Conservation (phyloP, 2,797 vertebrate genomes). For the Pantherophis vulpinus region DNA sequence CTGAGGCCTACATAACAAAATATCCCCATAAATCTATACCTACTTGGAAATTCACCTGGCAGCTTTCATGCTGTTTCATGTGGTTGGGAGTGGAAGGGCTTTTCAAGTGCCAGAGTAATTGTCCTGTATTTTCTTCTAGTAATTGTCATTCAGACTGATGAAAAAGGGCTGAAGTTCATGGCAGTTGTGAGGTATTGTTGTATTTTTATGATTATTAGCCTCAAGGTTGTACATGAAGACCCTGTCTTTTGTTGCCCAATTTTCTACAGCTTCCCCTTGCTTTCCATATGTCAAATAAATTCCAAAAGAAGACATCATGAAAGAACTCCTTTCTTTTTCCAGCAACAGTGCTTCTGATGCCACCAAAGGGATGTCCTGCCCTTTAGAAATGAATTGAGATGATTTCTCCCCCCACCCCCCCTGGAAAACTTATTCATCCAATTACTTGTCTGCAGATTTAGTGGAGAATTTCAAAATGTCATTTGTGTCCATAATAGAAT, state of each 20-base stretch:
- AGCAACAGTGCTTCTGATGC: not conserved
- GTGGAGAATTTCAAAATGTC: not conserved
- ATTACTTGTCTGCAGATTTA: not conserved
- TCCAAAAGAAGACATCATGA: not conserved
- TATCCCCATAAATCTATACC: not conserved
- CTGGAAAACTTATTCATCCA: not conserved
- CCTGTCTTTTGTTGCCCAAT: not conserved
- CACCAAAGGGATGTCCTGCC: not conserved
- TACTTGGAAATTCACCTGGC: constrained; percentile 3
- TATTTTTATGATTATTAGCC: not conserved
- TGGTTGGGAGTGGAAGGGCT: not conserved
- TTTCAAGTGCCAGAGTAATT: not conserved
- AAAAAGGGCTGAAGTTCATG: not conserved
- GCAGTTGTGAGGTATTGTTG: not conserved
- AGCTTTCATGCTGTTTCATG: not conserved
- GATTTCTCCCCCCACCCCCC: not conserved
- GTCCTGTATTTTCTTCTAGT: not conserved
- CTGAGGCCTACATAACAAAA: not conserved
- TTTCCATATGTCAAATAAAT: not conserved
- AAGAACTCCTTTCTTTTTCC: not conserved
- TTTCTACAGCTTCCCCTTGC: not conserved
- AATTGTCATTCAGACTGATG: not conserved
- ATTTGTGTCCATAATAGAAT: not conserved
- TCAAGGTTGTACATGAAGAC: not conserved
- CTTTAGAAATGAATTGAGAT: not conserved